Conservation (phyloP, 2,113 vertebrate genomes). For the Rana temporaria region DNA sequence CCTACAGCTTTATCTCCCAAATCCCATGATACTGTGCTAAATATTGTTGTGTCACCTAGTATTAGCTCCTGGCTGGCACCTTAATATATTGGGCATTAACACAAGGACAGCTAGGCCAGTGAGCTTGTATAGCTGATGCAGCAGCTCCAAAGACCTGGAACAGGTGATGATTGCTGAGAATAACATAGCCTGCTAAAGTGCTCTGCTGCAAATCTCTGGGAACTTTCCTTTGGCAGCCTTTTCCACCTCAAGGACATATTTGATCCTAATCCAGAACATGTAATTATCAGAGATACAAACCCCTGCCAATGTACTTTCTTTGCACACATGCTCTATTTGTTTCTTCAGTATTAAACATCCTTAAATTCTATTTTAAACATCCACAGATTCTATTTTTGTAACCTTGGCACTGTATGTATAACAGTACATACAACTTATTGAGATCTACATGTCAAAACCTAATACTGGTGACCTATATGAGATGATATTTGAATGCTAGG, state of each 20-base stretch:
- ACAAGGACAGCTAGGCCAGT: neutral
- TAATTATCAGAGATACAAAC: neutral
- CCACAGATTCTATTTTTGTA: no score
- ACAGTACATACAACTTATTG: no score
- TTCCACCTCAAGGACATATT: neutral
- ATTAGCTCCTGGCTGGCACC: constrained; percentile 1
- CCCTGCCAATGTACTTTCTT: neutral
- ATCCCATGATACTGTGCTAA: neutral
- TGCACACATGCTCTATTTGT: neutral
- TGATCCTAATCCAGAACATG: neutral
- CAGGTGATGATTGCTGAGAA: constrained; percentile 18
- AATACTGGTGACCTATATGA: no score
- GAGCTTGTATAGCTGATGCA: neutral
- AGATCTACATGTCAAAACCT: no score
- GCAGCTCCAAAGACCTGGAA: neutral
- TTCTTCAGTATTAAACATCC: no score
- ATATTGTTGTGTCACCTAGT: constrained; percentile 16
- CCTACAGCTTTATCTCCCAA: neutral
- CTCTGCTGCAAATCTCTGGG: constrained; percentile 26
- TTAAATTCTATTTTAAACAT: no score
- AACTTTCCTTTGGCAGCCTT: neutral
- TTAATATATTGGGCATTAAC: constrained; percentile 11
- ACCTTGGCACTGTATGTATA: no score
- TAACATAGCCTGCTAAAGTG: constrained; percentile 3
- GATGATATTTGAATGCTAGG: no score